Base-by-base conservation (phyloP, 2,888 invertebrate species). In the Nineta flava region DNA sequence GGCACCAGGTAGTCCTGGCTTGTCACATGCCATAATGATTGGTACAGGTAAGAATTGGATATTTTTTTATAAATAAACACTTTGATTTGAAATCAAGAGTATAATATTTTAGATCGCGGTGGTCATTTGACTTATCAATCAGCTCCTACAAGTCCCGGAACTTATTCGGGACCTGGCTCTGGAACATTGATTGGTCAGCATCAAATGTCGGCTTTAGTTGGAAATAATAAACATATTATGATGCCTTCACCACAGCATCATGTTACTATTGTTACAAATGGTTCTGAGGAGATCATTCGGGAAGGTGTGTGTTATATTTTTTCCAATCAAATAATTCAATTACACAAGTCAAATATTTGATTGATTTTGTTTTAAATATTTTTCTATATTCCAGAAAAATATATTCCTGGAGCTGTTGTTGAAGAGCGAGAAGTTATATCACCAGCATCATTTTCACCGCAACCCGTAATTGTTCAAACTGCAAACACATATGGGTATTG, bases 121-220 rank as follows among this genome's bases (percentile, higher is more conserved):
- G 34, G 34, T 32, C 44, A 49, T 35, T 35, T 49, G 26, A 48
- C 48, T 34, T 49, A 45, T 49, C 49, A 49, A 35, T 77, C 77
- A 54, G 78, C 78, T 54, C 78, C 78, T 49, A 77, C 77, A 43
- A 82, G 82, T 45, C 83, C 82, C 19, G 81, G 82, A 65, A 70
- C 71, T 34, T 56, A 70, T 59, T 65, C 70, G 52, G 75, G 73
- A 51, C 64, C 65, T 32, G 67, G 67, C 51, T 63, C 65, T 9
- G 65, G 67, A 21, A 61, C 61, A 45, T 64, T 69, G 62, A 68
- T 68, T 45, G 66, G 68, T 15, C 68, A 68, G 54, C 70, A 69
- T 54, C 70, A 69, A 57, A 68, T 70, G 65, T 62, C 69, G 55
- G 66, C 67, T 54, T 66, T 61, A 60, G 72, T 65, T 21, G 69